phyloP scores from a whole-genome alignment of 2,888 invertebrate genomes.

The Platerodrilus igneus region DNA sequence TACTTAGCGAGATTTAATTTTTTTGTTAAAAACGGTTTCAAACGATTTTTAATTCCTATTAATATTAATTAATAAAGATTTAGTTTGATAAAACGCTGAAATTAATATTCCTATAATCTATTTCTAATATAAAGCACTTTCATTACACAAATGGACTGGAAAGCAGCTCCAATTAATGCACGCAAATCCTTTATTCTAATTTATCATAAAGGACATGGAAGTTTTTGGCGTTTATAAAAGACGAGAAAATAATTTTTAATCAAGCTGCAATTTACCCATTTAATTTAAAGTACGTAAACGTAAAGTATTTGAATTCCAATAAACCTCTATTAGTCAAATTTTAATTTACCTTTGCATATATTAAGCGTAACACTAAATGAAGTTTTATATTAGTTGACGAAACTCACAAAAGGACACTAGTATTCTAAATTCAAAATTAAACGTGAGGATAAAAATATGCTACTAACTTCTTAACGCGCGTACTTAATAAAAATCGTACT shows the following conservation, averaged over 20 bases:
- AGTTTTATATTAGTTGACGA: neutral
- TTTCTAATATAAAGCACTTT: conserved; percentile 19
- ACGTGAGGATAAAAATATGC: neutral
- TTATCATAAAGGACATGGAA: conserved; percentile 9
- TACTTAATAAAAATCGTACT: no score
- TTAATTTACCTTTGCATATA: neutral
- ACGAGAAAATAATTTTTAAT: conserved; percentile 8
- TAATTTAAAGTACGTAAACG: neutral
- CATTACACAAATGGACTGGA: conserved; percentile 17
- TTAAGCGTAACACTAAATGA: conserved; percentile 7
- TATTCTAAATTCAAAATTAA: neutral
- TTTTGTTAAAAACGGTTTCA: neutral
- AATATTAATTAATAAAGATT: neutral
- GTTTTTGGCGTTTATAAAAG: conserved; percentile 8
- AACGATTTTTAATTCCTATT: neutral
- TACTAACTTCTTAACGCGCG: neutral
- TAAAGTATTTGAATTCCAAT: conserved; percentile 1
- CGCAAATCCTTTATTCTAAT: conserved; percentile 14
- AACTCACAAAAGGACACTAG: conserved; percentile 11
- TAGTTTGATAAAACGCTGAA: conserved; percentile 2
- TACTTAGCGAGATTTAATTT: neutral
- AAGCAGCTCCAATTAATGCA: conserved; percentile 14
- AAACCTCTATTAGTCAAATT: neutral
- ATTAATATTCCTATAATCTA: conserved; percentile 15
- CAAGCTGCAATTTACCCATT: neutral